A percentile compares a stretch with the other conserved stretches of the same genome.
phyloP scores from a whole-genome alignment of 2,888 invertebrate genomes.

The Salpingus planirostris region DNA sequence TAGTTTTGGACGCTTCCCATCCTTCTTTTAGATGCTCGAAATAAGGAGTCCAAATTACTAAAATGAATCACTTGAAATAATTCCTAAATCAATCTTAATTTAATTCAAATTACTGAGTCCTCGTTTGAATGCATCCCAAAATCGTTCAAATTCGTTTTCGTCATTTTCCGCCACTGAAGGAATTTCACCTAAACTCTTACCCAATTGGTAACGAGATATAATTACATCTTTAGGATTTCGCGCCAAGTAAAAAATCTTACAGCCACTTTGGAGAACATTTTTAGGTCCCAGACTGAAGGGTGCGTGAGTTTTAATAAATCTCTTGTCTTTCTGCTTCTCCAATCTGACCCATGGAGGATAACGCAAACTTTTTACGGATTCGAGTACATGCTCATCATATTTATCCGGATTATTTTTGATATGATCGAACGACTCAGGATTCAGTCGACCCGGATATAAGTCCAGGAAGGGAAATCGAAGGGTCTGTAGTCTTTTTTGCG shows the following conservation, averaged over 20 bases:
- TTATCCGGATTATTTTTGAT: too few species aligned
- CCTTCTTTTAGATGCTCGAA: slow-evolving; percentile 67
- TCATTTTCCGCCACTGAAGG: slow-evolving; percentile 3
- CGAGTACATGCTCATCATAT: too few species aligned
- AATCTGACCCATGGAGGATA: too few species aligned
- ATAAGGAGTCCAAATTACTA: slow-evolving; percentile 45
- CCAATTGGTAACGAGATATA: slow-evolving; percentile 67
- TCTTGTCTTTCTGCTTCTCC: too few species aligned
- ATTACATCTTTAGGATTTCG: slow-evolving; percentile 76
- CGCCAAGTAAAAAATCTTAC: slow-evolving; percentile 63
- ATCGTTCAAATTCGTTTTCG: slow-evolving; percentile 1
- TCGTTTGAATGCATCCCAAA: neutral
- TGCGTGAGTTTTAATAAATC: slow-evolving; percentile 62
- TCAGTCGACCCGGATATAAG: slow-evolving; percentile 46
- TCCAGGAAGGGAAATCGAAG: slow-evolving; percentile 69
- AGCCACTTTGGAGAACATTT: slow-evolving; percentile 44
- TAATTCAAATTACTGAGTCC: too few species aligned
- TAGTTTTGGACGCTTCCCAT: slow-evolving; percentile 51
- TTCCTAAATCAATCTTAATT: too few species aligned
- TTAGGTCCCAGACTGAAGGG: slow-evolving; percentile 63
- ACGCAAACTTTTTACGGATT: too few species aligned
- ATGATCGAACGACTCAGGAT: slow-evolving; percentile 13
- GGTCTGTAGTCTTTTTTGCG: slow-evolving; percentile 48
- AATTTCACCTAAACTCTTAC: too few species aligned
- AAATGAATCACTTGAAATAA: too few species aligned